These are phyloP conservation scores for Pygoscelis antarcticus DNA, from an alignment of 2,113 vertebrate species.

Conservation along the genomic window DNA sequence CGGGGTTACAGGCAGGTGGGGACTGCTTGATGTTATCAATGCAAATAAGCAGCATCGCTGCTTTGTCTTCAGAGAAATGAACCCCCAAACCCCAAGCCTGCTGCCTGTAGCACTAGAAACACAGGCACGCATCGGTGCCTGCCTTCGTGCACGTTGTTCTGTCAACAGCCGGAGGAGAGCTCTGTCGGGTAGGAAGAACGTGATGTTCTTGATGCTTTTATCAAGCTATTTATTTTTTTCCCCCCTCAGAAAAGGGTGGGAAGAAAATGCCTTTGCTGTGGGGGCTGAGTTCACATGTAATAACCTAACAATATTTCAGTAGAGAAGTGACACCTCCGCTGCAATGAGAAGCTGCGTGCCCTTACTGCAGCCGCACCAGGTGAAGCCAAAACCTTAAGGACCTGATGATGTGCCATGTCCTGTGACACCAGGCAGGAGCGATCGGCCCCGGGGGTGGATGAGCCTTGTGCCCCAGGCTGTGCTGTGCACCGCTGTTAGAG, in stretches of 20 bases:
- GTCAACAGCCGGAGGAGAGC: neutral
- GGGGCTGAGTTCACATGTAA: neutral
- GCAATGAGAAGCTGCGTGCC: neutral
- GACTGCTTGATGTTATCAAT: neutral
- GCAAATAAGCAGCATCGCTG: neutral
- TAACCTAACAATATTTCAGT: neutral
- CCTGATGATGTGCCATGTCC: neutral
- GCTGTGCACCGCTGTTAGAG: neutral
- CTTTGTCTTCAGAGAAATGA: neutral
- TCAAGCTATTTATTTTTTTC: neutral
- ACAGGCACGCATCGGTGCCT: neutral
- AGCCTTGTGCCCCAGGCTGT: neutral
- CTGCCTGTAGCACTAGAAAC: neutral
- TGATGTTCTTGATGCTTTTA: neutral
- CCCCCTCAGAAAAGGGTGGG: neutral
- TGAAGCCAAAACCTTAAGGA: neutral
- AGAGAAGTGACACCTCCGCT: neutral
- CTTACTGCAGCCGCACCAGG: neutral
- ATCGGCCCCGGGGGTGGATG: fast-evolving
- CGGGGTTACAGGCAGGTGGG: neutral
- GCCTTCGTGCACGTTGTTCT: neutral
- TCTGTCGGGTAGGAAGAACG: neutral
- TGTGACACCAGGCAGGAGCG: fast-evolving
- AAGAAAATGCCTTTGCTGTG: neutral
- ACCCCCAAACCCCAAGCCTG: neutral